phyloP scores from a whole-genome alignment of 2,797 vertebrate genomes.

The Trichosurus vulpecula region DNA sequence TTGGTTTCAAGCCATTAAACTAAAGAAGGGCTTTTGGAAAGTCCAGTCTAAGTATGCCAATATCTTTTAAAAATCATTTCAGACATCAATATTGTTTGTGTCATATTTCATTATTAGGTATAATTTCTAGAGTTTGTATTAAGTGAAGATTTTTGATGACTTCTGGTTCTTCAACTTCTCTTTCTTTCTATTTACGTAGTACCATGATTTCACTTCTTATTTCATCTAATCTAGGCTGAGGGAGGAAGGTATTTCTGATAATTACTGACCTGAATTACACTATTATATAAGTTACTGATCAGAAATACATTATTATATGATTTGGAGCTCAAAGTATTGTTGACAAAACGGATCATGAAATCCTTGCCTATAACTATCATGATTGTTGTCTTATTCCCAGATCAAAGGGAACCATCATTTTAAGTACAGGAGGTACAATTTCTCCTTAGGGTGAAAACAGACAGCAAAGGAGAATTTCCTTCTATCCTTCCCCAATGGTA shows the following conservation, averaged over 20 bases:
- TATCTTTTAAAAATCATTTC: background rate
- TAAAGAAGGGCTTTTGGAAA: background rate
- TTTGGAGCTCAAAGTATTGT: background rate
- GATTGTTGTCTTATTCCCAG: background rate
- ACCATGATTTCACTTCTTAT: background rate
- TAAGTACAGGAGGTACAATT: background rate
- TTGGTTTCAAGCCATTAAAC: background rate
- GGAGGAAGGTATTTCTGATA: background rate
- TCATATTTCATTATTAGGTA: background rate
- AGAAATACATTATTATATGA: background rate
- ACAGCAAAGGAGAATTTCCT: background rate
- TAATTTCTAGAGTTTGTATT: background rate
- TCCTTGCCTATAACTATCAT: background rate
- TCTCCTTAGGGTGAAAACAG: background rate
- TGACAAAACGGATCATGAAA: background rate
- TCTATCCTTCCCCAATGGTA: background rate
- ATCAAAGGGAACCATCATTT: background rate
- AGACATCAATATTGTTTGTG: background rate
- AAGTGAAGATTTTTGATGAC: background rate
- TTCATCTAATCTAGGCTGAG: background rate
- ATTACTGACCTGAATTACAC: background rate
- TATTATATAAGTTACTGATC: too few relatives aligned
- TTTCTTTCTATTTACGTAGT: background rate
- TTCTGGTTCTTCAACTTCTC: background rate
- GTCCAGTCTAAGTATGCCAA: background rate